Conservation (phyloP, 2,888 invertebrate species). For the Chaetoderma sp. region DNA sequence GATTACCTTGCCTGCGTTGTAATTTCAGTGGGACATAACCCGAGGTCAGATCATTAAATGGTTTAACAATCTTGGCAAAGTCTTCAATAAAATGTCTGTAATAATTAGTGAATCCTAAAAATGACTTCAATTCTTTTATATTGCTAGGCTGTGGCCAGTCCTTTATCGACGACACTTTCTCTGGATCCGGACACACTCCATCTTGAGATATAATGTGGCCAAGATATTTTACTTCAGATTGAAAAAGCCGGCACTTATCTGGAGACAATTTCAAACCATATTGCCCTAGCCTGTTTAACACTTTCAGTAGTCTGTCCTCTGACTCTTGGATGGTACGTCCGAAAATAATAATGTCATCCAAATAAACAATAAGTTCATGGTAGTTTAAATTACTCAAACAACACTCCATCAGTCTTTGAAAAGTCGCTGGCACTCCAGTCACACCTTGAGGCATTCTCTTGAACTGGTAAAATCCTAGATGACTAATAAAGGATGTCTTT, state of each 20-base stretch:
- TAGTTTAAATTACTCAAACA: neutral
- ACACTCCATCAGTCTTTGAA: constrained; percentile 11
- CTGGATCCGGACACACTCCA: neutral
- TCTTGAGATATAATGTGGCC: constrained; percentile 4
- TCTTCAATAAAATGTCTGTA: too few relatives aligned
- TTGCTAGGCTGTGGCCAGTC: neutral
- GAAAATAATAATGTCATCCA: constrained; percentile 17
- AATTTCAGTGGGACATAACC: too few relatives aligned
- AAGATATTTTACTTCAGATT: constrained; percentile 3
- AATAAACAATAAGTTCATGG: constrained; percentile 5
- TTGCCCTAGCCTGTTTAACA: constrained; percentile 1
- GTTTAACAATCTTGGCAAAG: too few relatives aligned
- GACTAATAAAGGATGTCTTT: constrained; percentile 10
- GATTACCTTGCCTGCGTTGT: too few relatives aligned
- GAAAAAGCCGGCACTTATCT: constrained; percentile 2
- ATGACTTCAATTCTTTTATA: neutral
- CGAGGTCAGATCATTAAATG: too few relatives aligned
- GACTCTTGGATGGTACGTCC: neutral
- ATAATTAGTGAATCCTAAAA: too few relatives aligned
- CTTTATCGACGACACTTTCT: neutral
- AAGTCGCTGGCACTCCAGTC: constrained; percentile 6
- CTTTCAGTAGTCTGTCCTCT: neutral
- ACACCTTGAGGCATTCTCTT: constrained; percentile 6
- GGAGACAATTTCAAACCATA: constrained; percentile 3
- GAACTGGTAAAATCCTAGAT: constrained; percentile 4